These are phyloP conservation scores for Apeira syringaria DNA, from an alignment of 2,888 invertebrate species.

Conservation along the genomic window DNA sequence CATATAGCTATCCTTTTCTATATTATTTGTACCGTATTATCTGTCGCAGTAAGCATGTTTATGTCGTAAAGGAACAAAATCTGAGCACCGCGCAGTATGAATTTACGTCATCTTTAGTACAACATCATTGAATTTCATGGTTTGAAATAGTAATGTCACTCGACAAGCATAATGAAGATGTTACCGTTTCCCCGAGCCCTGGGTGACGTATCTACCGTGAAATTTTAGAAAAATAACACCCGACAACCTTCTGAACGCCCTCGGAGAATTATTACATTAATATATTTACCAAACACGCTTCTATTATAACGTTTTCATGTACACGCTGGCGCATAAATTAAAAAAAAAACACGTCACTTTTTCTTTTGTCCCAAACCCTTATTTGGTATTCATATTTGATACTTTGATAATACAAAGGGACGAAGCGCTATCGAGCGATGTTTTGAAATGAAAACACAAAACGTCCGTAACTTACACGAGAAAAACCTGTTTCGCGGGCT, in stretches of 20 bases:
- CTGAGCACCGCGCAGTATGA: no score
- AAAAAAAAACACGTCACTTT: constrained; percentile 78
- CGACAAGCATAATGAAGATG: constrained; percentile 65
- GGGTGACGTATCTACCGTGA: constrained; percentile 77
- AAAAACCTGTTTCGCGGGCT: constrained; percentile 79
- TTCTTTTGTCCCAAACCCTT: constrained; percentile 82
- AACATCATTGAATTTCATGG: constrained; percentile 34
- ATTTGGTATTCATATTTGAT: constrained; percentile 84
- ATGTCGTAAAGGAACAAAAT: no score
- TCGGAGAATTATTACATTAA: constrained; percentile 77
- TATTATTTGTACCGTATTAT: no score
- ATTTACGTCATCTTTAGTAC: no score
- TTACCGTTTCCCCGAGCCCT: constrained; percentile 65
- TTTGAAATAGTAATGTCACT: constrained; percentile 38
- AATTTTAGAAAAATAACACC: constrained; percentile 74
- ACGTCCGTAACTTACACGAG: constrained; percentile 61
- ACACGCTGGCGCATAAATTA: constrained; percentile 81
- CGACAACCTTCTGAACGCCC: constrained; percentile 63
- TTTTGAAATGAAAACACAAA: constrained; percentile 69
- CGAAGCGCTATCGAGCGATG: constrained; percentile 64
- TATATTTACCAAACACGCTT: constrained; percentile 81
- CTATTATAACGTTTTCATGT: constrained; percentile 83
- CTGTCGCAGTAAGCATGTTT: no score
- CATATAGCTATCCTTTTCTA: no score
- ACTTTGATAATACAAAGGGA: constrained; percentile 80